A percentile compares a stretch with the other conserved stretches of the same genome.
Evolutionary conservation across 2,888 invertebrate species (phyloP).

Genomic region (Teinopalpus imperialis): DNA sequence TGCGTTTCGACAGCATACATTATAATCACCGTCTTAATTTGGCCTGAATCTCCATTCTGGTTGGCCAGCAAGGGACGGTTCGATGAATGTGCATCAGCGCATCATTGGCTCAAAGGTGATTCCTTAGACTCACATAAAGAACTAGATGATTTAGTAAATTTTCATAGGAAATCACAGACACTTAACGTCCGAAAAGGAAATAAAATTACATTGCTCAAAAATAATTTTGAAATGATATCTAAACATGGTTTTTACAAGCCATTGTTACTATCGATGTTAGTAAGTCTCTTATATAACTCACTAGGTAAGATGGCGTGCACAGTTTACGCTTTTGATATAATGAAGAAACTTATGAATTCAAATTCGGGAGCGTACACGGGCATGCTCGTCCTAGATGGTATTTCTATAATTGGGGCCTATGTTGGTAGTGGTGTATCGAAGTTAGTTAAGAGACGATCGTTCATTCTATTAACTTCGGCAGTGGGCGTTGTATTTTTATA

Average conservation of each 20-base stretch:
- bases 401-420: conserved; percentile 12
- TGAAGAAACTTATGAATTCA: conserved; percentile 23
- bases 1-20: conserved; percentile 25
- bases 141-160: conserved; percentile 18
- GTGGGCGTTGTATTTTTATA: conserved; percentile 10
- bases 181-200: background rate
- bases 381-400: conserved; percentile 29
- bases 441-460: conserved; percentile 8
- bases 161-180: background rate
- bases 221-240: conserved; percentile 1
- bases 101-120: conserved; percentile 30
- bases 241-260: conserved; percentile 28
- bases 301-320: conserved; percentile 27
- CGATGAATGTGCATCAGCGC: conserved; percentile 28
- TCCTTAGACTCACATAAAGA: conserved; percentile 24
- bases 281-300: conserved; percentile 16
- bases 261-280: conserved; percentile 5
- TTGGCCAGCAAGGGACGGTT: conserved; percentile 29
- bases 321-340: conserved; percentile 29
- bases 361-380: conserved; percentile 27
- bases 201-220: background rate
- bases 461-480: conserved; percentile 3
- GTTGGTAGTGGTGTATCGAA: conserved; percentile 15
- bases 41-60: conserved; percentile 33
- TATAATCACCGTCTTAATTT: conserved; percentile 24